These are phyloP conservation scores for Oreochromis niloticus DNA, from an alignment of 2,113 vertebrate species.

Conservation along the genomic window DNA sequence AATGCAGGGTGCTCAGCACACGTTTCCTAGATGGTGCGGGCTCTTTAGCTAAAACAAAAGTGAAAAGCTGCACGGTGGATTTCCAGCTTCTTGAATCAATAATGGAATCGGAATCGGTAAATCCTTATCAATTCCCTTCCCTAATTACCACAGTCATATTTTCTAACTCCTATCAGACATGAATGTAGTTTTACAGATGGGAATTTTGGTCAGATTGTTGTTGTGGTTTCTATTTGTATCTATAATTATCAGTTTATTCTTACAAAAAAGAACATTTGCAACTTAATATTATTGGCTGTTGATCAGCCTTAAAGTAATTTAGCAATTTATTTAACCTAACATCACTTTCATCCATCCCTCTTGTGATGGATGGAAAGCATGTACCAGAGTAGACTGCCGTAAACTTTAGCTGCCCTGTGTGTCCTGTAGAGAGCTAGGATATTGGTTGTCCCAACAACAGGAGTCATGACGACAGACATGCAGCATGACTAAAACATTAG, in stretches of 20 bases:
- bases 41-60: not conserved
- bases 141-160: no score
- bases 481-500: slow-evolving; percentile 34
- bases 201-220: not conserved
- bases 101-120: no score
- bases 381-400: not conserved
- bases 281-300: not conserved
- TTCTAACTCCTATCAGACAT: not conserved
- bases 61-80: no score
- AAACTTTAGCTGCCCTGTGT: not conserved
- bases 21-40: not conserved
- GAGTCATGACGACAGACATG: slow-evolving; percentile 14
- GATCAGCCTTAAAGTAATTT: not conserved
- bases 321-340: not conserved
- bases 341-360: not conserved
- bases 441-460: slow-evolving; percentile 23
- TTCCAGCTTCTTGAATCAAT: no score
- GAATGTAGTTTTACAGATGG: not conserved
- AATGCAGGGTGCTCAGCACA: not conserved
- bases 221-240: not conserved
- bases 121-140: no score
- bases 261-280: not conserved
- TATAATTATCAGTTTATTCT: not conserved
- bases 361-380: not conserved
- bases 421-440: not conserved